Evolutionary conservation across 2,888 invertebrate genomes (phyloP).

Genomic region (Drosophila cognata): DNA sequence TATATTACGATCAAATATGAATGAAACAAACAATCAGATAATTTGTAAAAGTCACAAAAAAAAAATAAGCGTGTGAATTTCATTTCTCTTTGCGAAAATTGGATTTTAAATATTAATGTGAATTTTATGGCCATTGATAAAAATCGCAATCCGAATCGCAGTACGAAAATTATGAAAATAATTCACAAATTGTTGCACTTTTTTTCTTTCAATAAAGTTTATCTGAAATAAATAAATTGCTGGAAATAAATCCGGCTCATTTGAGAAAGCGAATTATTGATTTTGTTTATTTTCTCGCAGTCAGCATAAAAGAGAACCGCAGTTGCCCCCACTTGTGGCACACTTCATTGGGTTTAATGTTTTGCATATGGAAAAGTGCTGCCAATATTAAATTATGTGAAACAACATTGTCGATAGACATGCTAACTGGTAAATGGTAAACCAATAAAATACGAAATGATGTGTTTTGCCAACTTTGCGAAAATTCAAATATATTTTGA

Average conservation of each 20-base stretch:
- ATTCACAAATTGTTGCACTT: neutral
- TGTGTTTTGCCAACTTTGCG: neutral
- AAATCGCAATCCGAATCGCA: neutral
- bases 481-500: constrained; percentile 23
- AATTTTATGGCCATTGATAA: neutral
- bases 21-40: neutral
- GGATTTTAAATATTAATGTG: constrained; percentile 15
- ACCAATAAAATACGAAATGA: neutral
- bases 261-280: neutral
- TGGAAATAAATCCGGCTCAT: constrained; percentile 1
- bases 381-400: constrained; percentile 5
- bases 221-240: neutral
- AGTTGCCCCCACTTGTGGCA: constrained; percentile 9
- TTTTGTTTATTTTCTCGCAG: constrained; percentile 1
- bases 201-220: neutral
- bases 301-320: neutral
- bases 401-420: constrained; percentile 1
- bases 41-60: neutral
- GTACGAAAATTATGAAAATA: neutral
- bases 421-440: neutral
- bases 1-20: neutral
- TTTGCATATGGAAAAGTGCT: constrained; percentile 3
- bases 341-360: constrained; percentile 4
- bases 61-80: neutral
- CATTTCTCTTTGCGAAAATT: neutral